These are phyloP conservation scores for Nomia melanderi DNA, from an alignment of 1,140 invertebrate species.

Conservation along the genomic window DNA sequence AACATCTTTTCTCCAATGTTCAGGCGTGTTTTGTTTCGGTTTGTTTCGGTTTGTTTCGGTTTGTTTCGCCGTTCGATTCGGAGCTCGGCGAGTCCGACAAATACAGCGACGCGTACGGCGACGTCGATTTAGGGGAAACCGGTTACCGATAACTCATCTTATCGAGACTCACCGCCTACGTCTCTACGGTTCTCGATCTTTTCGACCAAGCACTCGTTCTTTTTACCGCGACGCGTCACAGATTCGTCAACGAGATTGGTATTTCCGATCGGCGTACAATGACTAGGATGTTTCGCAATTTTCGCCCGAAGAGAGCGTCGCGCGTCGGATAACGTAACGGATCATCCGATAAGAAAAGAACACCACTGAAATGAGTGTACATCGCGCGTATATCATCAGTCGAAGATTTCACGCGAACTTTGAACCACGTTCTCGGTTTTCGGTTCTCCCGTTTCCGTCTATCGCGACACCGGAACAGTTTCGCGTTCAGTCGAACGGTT, in stretches of 20 bases:
- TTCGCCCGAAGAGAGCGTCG: neutral
- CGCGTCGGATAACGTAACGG: constrained; percentile 17
- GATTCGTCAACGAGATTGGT: neutral
- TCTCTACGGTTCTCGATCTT: too few species aligned
- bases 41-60: too few species aligned
- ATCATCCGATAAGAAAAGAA: constrained; percentile 35
- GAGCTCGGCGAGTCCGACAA: too few species aligned
- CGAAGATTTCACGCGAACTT: neutral
- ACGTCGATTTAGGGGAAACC: too few species aligned
- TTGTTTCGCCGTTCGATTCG: too few species aligned
- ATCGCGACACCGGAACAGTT: neutral
- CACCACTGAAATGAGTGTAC: neutral
- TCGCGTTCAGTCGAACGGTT: too few species aligned
- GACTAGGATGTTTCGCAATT: constrained; percentile 1
- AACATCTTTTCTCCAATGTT: neutral
- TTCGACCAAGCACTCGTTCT: too few species aligned
- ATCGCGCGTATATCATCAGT: constrained; percentile 9
- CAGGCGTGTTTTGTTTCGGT: too few species aligned
- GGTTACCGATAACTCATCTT: too few species aligned
- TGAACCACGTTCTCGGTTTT: neutral
- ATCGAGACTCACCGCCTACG: too few species aligned
- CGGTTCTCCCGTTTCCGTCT: constrained; percentile 17
- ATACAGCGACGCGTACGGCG: too few species aligned
- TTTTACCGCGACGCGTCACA: neutral
- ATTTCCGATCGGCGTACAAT: constrained; percentile 1